Evolutionary conservation across 2,888 invertebrate species (phyloP), one percentile per base, ranked within the genome.

Genomic region (Caenorhabditis zanzibari): DNA sequence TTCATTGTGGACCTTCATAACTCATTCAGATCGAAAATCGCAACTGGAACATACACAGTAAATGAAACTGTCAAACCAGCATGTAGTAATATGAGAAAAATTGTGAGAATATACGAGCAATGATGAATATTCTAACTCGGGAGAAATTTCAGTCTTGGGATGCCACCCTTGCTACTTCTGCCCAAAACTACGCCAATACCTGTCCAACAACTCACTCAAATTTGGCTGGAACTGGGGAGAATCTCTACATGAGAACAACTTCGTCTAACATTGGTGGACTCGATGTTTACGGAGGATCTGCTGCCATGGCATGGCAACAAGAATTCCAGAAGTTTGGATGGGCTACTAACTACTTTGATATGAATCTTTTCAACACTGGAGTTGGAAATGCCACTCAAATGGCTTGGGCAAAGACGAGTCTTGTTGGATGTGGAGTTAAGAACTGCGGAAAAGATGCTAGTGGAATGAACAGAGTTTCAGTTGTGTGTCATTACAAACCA

Each of bases 311-410:
- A n/a, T 85, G 85, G 85, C 81, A 76, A n/a, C 28, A 79, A 16
- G 83, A 85, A 47, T 85, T 85, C 58, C 81, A 83, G 41, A 56
- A 69, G 28, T 80, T 69, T 49, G 85, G 85, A 77, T 85, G 83
- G 85, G 49, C 47, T 22, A 58, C 71, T 19, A 77, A 64, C 22
- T 71, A 56, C 12, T 68, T 83, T 16, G 77, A 77, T 38, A 47
- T 59, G 74, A 14, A 47, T 14, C 56, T 76, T 0, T 77, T 83
- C 71, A 77, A 81, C 28, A 54, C 77, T n/a, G 85, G 85, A 35
- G 63, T 85, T 16, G 85, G 82, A 49, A 81, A 85, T 47, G 85
- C 83, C 41, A 83, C 83, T 24, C 85, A 85, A 81, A 81, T 82
- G 82, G 85, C 79, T 19, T 85, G 85, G 85, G 74, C 73, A 3